Base-by-base conservation (phyloP, 37 sponge, comb jelly and placozoan genomes). In the Aplysina aerophoba region DNA sequence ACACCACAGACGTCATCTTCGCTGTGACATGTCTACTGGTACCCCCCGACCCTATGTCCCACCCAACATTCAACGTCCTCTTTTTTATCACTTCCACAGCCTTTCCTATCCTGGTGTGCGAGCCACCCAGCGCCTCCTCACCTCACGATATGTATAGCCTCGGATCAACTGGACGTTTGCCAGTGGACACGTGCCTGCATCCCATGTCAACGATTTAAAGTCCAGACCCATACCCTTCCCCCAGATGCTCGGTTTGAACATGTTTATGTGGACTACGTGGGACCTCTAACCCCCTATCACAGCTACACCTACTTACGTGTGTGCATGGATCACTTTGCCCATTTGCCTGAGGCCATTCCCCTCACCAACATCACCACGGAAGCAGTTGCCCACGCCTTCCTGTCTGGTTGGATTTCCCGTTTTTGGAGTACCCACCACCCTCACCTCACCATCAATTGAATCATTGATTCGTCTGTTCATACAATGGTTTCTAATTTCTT, bases 221-320 rank as follows among this genome's bases (percentile, higher is more conserved):
- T 90, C 3, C 87, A 87, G 12, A 35, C 78, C 60, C 92, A 91
- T 66, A 59, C 88, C 15, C 38, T 83, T 25, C 27, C 88, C 8
- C 91, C 87, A 11, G 81, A 87, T 84, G 81, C 57, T 14, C 35
- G 87, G 5, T 87, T 91, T 40, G 87, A 84, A 41, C 69, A 83
- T 1, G 68, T 91, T 16, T 84, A 91, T 39, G 13, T 90, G 15
- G 83, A 90, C 36, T 58, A 87, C 39, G 88, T 91, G 11, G 91
- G 91, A 19, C 88, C 88, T 15, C 81, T 91, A 5, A 85, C 85
- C 0, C 64, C 90, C 13, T 79, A 77, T 35, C 64, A 62, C 34
- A 82, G 91, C 39, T 81, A 50, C 80, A 37, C 63, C 50, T 91
- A 87, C 65, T 80, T 91, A 1, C 73, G 83, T 8, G 87, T 85